phyloP scores from a whole-genome alignment of 2,797 vertebrate species.

The Dallia pectoralis region DNA sequence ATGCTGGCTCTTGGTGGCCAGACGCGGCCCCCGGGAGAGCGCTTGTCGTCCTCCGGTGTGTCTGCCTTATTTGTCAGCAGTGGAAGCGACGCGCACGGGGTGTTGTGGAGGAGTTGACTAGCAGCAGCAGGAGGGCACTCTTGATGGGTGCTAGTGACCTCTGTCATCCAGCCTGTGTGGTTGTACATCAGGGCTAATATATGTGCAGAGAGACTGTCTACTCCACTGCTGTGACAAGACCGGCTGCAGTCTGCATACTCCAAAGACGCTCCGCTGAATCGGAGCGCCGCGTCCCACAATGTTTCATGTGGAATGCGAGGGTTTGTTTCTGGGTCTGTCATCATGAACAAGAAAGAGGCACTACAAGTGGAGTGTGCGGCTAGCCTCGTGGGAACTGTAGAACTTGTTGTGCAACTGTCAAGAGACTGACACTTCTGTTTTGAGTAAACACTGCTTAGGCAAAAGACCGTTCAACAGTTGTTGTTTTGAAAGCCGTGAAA shows the following conservation, averaged over 20 bases:
- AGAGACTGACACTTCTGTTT: background rate
- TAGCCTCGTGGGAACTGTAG: background rate
- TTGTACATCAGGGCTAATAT: background rate
- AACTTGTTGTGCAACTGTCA: background rate
- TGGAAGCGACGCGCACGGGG: background rate
- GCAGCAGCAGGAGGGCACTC: background rate
- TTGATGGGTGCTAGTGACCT: constrained; percentile 1
- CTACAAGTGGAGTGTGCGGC: background rate
- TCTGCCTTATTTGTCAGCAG: background rate
- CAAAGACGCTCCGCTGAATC: constrained; percentile 14
- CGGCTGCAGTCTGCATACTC: background rate
- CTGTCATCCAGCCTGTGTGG: background rate
- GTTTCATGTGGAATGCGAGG: constrained; percentile 18
- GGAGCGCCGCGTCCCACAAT: constrained; percentile 10
- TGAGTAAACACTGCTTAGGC: background rate
- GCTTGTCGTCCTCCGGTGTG: background rate
- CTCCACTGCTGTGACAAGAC: background rate
- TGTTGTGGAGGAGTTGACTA: background rate
- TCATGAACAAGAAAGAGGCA: background rate
- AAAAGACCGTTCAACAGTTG: background rate
- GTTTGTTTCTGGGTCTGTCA: constrained; percentile 15
- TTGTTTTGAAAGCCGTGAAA: background rate
- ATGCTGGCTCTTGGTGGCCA: background rate
- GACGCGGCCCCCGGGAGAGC: background rate
- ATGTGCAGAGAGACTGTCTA: background rate